Conservation (phyloP, 2,113 vertebrate species). For the Henicopernis longicauda region DNA sequence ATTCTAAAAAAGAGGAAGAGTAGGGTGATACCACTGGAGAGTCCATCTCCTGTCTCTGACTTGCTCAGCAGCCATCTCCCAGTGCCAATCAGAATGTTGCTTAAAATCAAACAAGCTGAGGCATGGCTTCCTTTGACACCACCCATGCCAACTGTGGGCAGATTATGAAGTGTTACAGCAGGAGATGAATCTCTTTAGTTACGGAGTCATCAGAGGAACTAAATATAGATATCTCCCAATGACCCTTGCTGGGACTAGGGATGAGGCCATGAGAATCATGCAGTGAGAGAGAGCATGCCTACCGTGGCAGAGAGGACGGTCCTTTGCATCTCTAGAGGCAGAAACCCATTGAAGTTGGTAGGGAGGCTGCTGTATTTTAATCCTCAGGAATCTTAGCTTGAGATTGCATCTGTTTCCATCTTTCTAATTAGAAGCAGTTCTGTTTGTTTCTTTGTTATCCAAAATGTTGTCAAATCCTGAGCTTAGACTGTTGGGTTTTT, state of each 20-base stretch:
- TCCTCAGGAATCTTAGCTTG: background rate
- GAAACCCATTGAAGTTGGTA: background rate
- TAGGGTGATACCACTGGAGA: background rate
- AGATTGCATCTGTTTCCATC: background rate
- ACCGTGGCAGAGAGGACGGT: accelerated
- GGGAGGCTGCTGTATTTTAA: background rate
- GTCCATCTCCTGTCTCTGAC: background rate
- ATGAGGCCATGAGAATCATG: background rate
- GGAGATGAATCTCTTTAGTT: background rate
- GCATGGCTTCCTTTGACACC: background rate
- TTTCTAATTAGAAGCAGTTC: conserved; percentile 10
- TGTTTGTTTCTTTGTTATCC: background rate
- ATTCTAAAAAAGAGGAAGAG: background rate
- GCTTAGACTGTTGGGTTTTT: background rate
- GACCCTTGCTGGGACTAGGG: background rate
- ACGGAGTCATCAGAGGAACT: background rate
- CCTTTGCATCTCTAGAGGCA: background rate
- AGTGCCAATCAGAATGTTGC: background rate
- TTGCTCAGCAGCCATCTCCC: background rate
- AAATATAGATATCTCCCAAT: background rate
- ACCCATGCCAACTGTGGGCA: background rate
- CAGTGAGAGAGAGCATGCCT: accelerated
- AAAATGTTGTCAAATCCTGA: background rate
- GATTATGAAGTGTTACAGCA: background rate
- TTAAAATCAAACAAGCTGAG: background rate